Conservation (phyloP, 2,113 vertebrate species). For the Gobius niger region DNA sequence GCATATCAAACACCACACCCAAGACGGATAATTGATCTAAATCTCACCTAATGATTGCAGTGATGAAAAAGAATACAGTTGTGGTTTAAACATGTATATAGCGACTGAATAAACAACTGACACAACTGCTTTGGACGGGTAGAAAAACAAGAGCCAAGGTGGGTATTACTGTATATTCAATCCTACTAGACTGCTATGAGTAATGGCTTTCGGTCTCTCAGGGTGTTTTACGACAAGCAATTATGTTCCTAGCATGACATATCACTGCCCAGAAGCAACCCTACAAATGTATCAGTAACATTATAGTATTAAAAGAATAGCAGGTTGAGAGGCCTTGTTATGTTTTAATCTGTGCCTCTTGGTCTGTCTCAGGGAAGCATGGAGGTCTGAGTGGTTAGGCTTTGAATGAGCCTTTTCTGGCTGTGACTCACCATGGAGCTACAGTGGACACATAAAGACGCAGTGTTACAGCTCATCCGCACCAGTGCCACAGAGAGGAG, state of each 20-base stretch:
- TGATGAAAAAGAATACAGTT: constrained; percentile 13
- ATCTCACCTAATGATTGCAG: constrained; percentile 35
- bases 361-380: constrained; percentile 37
- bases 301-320: constrained; percentile 1
- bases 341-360: constrained; percentile 32
- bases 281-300: background rate
- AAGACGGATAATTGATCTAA: constrained; percentile 32
- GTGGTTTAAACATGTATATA: constrained; percentile 2
- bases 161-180: background rate
- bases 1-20: constrained; percentile 64
- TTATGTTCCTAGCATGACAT: too few relatives aligned
- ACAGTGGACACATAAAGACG: constrained; percentile 62
- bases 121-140: background rate
- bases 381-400: constrained; percentile 61
- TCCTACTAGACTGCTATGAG: background rate
- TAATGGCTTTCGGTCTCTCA: background rate
- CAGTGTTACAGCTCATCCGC: constrained; percentile 56
- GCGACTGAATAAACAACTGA: background rate
- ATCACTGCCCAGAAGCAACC: too few relatives aligned
- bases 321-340: constrained; percentile 18
- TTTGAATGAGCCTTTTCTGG: constrained; percentile 67
- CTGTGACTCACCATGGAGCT: constrained; percentile 61
- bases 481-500: constrained; percentile 40
- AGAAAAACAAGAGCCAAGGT: background rate
- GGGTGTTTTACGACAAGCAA: too few relatives aligned